Percentiles rank a stretch among this genome's conserved stretches.
These are phyloP conservation scores for Pelobates fuscus DNA, from an alignment of 2,113 vertebrate species.

Conservation along the genomic window DNA sequence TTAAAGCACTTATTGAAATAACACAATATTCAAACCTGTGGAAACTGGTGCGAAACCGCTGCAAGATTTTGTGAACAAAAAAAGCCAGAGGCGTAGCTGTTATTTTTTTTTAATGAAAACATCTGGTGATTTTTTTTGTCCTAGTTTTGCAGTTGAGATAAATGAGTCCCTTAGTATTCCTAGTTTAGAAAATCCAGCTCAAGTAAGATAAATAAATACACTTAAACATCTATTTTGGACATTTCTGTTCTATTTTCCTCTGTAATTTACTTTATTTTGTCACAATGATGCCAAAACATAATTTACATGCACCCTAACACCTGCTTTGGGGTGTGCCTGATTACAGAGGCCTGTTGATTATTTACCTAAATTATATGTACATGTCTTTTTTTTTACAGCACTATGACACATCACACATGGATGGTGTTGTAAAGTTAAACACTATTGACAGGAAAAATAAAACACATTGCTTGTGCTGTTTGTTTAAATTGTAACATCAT, in stretches of 20 bases:
- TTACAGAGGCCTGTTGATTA: background rate
- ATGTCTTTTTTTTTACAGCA: background rate
- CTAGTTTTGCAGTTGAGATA: slow-evolving; percentile 17
- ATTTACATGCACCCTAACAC: slow-evolving; percentile 11
- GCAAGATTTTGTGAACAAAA: background rate
- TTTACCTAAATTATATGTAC: background rate
- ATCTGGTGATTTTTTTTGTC: slow-evolving; percentile 25
- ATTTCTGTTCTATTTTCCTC: background rate
- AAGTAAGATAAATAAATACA: slow-evolving; percentile 1
- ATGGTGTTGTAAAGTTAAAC: no score
- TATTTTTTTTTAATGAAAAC: background rate
- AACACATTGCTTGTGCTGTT: no score
- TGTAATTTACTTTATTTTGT: slow-evolving; percentile 16
- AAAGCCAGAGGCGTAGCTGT: background rate
- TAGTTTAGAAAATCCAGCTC: slow-evolving; percentile 10
- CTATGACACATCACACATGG: background rate
- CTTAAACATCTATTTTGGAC: slow-evolving; percentile 27
- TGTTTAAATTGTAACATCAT: no score
- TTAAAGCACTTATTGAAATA: background rate
- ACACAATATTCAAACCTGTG: background rate
- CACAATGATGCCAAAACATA: slow-evolving; percentile 6
- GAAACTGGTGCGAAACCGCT: background rate
- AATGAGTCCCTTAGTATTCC: background rate
- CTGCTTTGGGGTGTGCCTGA: background rate
- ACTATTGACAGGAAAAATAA: no score